phyloP scores from a whole-genome alignment of 2,113 vertebrate species.

The Syngnathus scovelli region DNA sequence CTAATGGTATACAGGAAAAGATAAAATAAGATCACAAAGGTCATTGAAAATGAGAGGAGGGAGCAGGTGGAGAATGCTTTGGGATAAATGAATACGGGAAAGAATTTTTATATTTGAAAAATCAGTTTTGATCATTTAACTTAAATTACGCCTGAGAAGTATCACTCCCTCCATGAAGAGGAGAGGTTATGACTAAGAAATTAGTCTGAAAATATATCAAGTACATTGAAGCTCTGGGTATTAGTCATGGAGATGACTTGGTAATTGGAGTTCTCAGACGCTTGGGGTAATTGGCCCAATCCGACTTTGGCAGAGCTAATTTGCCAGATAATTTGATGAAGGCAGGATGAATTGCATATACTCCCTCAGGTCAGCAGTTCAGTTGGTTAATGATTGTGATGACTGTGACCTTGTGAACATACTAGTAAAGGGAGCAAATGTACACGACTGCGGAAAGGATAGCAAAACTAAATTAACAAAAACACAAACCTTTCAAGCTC shows the following conservation, averaged over 20 bases:
- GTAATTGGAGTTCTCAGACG: conserved; percentile 30
- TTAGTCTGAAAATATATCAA: conserved; percentile 5
- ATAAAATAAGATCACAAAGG: not conserved
- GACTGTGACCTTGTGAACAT: conserved; percentile 47
- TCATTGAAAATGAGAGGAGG: not conserved
- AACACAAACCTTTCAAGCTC: not conserved
- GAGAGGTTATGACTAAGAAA: not conserved
- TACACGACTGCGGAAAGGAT: not conserved
- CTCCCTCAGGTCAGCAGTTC: conserved; percentile 48
- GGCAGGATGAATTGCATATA: conserved; percentile 39
- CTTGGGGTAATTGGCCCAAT: conserved; percentile 48
- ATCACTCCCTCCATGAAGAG: not conserved
- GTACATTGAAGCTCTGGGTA: not conserved
- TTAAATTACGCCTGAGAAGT: not conserved
- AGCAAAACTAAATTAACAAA: not conserved
- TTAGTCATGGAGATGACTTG: conserved; percentile 37
- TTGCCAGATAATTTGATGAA: conserved; percentile 56
- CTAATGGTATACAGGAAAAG: not conserved
- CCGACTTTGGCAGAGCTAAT: conserved; percentile 57
- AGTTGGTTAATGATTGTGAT: conserved; percentile 44
- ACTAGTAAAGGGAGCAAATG: not conserved
- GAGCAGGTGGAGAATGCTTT: too few relatives aligned
- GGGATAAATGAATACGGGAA: not conserved
- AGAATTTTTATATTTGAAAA: too few relatives aligned
- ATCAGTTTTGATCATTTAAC: too few relatives aligned